phyloP scores from a whole-genome alignment of 2,797 vertebrate genomes.

The Sebastes melanostomus region DNA sequence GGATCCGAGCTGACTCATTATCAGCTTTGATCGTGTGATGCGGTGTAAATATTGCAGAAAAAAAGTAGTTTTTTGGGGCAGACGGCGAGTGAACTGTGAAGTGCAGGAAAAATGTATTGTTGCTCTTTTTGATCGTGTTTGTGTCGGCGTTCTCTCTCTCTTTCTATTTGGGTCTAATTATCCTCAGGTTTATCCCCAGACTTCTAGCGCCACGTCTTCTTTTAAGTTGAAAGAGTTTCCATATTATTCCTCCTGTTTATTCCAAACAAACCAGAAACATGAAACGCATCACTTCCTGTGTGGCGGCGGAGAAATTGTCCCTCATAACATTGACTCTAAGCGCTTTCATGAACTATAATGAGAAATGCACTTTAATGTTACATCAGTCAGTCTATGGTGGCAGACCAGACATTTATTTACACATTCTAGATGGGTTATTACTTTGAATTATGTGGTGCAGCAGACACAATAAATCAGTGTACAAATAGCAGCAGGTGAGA shows the following conservation, averaged over 20 bases:
- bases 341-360: not conserved
- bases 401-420: slow-evolving; percentile 9
- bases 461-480: not conserved
- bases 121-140: not conserved
- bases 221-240: not conserved
- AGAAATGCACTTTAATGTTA: not conserved
- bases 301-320: not conserved
- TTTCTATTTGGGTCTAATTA: not conserved
- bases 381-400: not conserved
- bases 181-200: not conserved
- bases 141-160: no score
- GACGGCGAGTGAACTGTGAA: not conserved
- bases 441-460: not conserved
- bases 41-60: not conserved
- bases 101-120: not conserved
- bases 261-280: slow-evolving; percentile 6
- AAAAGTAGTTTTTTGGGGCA: not conserved
- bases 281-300: not conserved
- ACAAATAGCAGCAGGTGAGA: not conserved
- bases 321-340: not conserved
- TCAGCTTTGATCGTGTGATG: not conserved
- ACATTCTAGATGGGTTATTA: not conserved
- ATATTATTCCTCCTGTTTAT: not conserved
- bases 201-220: not conserved
- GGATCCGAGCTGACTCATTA: not conserved